Evolutionary conservation across 2,797 vertebrate species (phyloP), one percentile per base, ranked within the genome.

Genomic region (Oreochromis grahami): DNA sequence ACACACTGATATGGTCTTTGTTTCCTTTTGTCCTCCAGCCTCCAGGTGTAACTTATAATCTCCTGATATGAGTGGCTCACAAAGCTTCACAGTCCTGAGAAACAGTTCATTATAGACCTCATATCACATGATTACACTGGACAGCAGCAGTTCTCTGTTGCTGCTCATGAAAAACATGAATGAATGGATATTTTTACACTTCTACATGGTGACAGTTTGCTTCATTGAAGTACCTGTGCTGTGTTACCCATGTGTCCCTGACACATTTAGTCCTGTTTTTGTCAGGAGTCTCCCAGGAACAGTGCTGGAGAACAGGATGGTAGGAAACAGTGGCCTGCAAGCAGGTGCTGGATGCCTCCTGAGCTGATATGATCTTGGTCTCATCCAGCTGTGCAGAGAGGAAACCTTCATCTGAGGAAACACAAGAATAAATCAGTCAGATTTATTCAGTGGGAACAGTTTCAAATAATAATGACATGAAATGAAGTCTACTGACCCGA

Each of bases 11-110:
- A 98, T 94, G 24, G 52, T 96, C 92, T 95, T 97, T 53, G 93
- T 97, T 84, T 86, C 3, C 83, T 92, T 86, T 93, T 92, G 80
- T 96, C 95, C 92, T 95, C 97, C 96, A 77, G 97, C 97, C 93
- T 96, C 95, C 41, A 97, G 89, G 48, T 97, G 95, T 84, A 99
- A 96, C 52, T 95, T 87, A 51, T 99, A 99, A 50, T 95, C 90
- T 53, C 98, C 98, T 15, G 97, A 93, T 86, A 84, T 86, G 93
- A 92, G 79, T 85, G 74, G 93, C 72, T 92, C 78, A 91, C 97
- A 98, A 58, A 97, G 94, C 79, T 87, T 92, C 19, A 97, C 96
- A 13, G 89, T 93, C 41, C 97, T 97, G 76, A 86, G 36, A 63
- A 79, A 77, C 52, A 80, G n/a, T 24, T n/a, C 5, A 43, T 78